Evolutionary conservation across 2,888 invertebrate genomes (phyloP).

Genomic region (Pandemis corylana): DNA sequence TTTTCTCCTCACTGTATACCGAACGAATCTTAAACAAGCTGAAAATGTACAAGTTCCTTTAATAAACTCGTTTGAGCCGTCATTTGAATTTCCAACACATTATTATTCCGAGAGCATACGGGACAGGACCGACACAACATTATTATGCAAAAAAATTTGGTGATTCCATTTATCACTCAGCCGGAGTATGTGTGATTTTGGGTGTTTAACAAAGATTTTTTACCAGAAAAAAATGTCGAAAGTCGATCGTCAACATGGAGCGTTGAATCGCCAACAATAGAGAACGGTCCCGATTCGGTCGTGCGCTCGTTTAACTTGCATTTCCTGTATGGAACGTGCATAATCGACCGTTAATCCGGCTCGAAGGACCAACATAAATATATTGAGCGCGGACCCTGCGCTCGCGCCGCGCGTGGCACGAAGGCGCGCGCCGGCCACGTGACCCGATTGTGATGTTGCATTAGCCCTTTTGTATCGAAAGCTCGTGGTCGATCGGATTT

Average conservation of each 20-base stretch:
- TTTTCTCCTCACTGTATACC: slow-evolving; percentile 51
- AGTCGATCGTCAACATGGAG: slow-evolving; percentile 21
- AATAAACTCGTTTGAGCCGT: slow-evolving; percentile 43
- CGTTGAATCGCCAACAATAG: slow-evolving; percentile 58
- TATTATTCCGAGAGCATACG: slow-evolving; percentile 39
- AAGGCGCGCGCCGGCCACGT: slow-evolving; percentile 79
- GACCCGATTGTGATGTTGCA: slow-evolving; percentile 71
- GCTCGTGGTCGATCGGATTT: slow-evolving; percentile 57
- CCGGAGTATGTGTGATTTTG: slow-evolving; percentile 49
- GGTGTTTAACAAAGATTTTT: slow-evolving; percentile 47
- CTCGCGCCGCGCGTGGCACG: slow-evolving; percentile 73
- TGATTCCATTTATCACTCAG: slow-evolving; percentile 52
- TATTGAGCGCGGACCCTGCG: slow-evolving; percentile 59
- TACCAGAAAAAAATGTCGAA: slow-evolving; percentile 40
- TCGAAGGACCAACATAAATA: slow-evolving; percentile 69
- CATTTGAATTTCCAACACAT: slow-evolving; percentile 46
- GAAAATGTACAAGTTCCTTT: slow-evolving; percentile 27
- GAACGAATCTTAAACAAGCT: slow-evolving; percentile 37
- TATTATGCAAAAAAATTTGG: slow-evolving; percentile 59
- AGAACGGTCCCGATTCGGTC: slow-evolving; percentile 57
- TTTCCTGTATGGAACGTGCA: slow-evolving; percentile 82
- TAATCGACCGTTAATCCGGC: slow-evolving; percentile 81
- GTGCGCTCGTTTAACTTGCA: slow-evolving; percentile 66
- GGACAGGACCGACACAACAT: slow-evolving; percentile 51
- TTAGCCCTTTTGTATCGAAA: slow-evolving; percentile 75